Evolutionary conservation across 1,140 invertebrate genomes (phyloP).

Genomic region (Leptinotarsa texana): DNA sequence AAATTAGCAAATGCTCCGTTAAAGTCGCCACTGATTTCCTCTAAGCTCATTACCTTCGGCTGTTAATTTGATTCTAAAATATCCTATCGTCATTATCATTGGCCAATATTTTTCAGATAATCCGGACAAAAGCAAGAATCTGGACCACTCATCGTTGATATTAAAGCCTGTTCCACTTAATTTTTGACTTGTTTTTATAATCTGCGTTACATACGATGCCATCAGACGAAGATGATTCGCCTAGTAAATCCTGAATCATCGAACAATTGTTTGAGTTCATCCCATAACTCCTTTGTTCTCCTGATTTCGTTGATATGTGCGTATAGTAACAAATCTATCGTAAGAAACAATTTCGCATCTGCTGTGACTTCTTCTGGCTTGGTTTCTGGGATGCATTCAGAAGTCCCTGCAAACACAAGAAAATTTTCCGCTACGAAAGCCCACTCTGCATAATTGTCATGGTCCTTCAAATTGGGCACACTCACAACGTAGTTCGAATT

Average conservation of each 20-base stretch:
- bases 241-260: too few species aligned
- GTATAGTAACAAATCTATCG: not conserved
- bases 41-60: conserved; percentile 34
- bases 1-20: too few species aligned
- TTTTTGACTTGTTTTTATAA: conserved; percentile 39
- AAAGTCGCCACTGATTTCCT: too few species aligned
- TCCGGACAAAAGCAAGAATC: conserved; percentile 49
- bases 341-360: not conserved
- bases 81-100: conserved; percentile 55
- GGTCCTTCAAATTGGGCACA: too few species aligned
- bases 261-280: not conserved
- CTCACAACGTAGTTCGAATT: too few species aligned
- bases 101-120: conserved; percentile 51
- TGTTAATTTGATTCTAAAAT: conserved; percentile 46
- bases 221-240: not conserved
- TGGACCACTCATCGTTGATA: conserved; percentile 51
- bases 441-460: too few species aligned
- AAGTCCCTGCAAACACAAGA: too few species aligned
- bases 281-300: not conserved
- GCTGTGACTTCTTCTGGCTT: not conserved
- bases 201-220: conserved; percentile 27
- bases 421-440: too few species aligned
- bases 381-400: not conserved
- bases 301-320: not conserved
- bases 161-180: conserved; percentile 48